A percentile compares a stretch with the other conserved stretches of the same genome.
Conservation (phyloP, 2,888 invertebrate genomes). For the Tanypteryx hageni region DNA sequence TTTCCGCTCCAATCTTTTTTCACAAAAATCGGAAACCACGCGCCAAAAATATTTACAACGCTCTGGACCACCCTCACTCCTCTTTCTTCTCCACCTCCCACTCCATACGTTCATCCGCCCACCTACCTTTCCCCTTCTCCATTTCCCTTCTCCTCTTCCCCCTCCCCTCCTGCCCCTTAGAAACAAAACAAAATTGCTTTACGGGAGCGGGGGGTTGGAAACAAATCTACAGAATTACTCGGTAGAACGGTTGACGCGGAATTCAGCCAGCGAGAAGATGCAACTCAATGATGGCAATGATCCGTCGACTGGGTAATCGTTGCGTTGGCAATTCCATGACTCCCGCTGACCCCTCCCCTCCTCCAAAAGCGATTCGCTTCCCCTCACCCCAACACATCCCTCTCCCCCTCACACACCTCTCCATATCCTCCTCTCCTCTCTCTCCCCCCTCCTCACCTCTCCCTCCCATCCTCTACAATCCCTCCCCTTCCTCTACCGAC, state of each 20-base stretch:
- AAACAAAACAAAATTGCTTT: not conserved
- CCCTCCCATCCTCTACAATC: not conserved
- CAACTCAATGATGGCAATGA: conserved; percentile 25
- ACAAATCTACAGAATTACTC: conserved; percentile 45
- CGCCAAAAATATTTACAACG: not conserved
- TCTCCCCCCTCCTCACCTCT: not conserved
- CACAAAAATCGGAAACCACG: not conserved
- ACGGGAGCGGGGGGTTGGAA: not conserved
- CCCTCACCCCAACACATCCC: not conserved
- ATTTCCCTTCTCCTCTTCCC: not conserved
- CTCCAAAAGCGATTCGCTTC: not conserved
- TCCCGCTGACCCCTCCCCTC: not conserved
- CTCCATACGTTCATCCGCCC: not conserved
- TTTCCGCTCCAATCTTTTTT: not conserved
- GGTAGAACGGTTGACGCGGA: conserved; percentile 26
- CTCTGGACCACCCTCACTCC: not conserved
- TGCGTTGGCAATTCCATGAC: not conserved
- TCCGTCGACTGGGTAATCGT: conserved; percentile 35
- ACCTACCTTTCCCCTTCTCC: not conserved
- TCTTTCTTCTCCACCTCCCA: not conserved
- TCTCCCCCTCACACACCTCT: not conserved
- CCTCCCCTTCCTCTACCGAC: not conserved
- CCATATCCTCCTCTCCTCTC: not conserved
- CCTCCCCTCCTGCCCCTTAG: not conserved
- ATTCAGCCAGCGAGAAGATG: conserved; percentile 28